phyloP scores from a whole-genome alignment of 2,888 invertebrate species.

The Oscheius sp. region DNA sequence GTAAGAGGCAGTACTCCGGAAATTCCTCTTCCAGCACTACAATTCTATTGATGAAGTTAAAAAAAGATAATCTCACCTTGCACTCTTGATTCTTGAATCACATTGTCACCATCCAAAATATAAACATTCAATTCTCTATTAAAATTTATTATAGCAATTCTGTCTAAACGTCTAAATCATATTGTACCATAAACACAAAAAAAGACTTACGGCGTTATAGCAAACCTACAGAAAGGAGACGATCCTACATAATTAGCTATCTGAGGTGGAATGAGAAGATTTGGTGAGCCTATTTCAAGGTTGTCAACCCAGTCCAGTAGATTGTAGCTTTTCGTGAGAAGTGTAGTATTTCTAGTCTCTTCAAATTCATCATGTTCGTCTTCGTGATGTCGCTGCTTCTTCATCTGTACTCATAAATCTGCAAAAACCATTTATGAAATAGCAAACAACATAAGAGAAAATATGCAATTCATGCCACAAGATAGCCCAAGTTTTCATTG shows the following conservation, averaged over 20 bases:
- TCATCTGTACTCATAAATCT: conserved; percentile 1
- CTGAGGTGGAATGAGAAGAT: conserved; percentile 57
- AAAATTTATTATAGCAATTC: conserved; percentile 51
- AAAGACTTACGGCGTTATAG: conserved; percentile 56
- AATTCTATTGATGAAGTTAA: conserved; percentile 24
- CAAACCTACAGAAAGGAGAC: conserved; percentile 55
- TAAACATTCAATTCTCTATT: conserved; percentile 50
- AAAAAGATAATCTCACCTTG: conserved; percentile 35
- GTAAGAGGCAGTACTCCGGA: conserved; percentile 58
- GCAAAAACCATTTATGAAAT: neutral
- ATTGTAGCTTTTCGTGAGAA: conserved; percentile 38
- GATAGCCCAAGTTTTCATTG: too few relatives aligned
- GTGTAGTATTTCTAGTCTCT: conserved; percentile 23
- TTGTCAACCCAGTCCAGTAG: conserved; percentile 51
- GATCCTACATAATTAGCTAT: conserved; percentile 58
- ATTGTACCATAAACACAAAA: too few relatives aligned
- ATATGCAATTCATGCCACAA: too few relatives aligned
- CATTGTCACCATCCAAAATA: conserved; percentile 40
- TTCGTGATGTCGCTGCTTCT: neutral
- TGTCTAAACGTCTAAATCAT: conserved; percentile 46
- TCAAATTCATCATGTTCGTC: conserved; percentile 20
- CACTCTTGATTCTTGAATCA: conserved; percentile 51
- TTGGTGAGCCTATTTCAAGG: conserved; percentile 58
- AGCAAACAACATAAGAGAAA: too few relatives aligned
- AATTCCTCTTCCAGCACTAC: conserved; percentile 55